A percentile compares a stretch with the other conserved stretches of the same genome.
phyloP scores from a whole-genome alignment of 2,888 invertebrate genomes.

The Parascotia fuliginaria region DNA sequence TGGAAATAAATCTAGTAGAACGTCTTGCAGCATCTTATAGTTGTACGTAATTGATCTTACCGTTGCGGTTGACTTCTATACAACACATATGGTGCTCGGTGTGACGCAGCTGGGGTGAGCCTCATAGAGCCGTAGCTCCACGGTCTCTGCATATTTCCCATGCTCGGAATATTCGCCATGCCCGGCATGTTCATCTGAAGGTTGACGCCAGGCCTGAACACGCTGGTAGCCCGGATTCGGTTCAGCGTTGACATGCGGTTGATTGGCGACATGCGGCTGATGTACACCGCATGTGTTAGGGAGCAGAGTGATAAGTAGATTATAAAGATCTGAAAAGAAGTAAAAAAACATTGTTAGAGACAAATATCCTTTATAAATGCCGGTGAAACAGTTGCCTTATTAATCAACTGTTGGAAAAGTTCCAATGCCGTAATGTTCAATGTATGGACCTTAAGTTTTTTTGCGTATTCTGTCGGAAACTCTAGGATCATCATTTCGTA shows the following conservation, averaged over 20 bases:
- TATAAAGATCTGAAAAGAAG: conserved; percentile 42
- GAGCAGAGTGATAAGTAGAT: conserved; percentile 57
- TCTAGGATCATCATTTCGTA: too few species aligned
- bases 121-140: conserved; percentile 54
- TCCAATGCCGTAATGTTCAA: too few species aligned
- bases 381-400: too few species aligned
- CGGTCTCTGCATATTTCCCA: conserved; percentile 67
- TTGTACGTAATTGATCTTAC: conserved; percentile 34
- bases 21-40: too few species aligned
- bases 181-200: conserved; percentile 49
- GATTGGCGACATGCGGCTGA: conserved; percentile 53
- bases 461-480: too few species aligned
- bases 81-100: conserved; percentile 68
- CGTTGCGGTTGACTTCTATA: conserved; percentile 68
- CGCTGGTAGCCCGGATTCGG: conserved; percentile 59
- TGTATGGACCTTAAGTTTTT: too few species aligned
- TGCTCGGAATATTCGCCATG: too few species aligned
- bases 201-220: conserved; percentile 71
- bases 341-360: too few species aligned
- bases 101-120: conserved; percentile 60
- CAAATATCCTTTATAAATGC: too few species aligned
- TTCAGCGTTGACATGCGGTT: conserved; percentile 64
- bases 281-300: conserved; percentile 65
- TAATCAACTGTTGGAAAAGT: too few species aligned
- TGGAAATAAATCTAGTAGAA: too few species aligned